Percentiles rank a stretch among this genome's conserved stretches.
Conservation (phyloP, 2,113 vertebrate species). For the Phalacrocorax carbo region DNA sequence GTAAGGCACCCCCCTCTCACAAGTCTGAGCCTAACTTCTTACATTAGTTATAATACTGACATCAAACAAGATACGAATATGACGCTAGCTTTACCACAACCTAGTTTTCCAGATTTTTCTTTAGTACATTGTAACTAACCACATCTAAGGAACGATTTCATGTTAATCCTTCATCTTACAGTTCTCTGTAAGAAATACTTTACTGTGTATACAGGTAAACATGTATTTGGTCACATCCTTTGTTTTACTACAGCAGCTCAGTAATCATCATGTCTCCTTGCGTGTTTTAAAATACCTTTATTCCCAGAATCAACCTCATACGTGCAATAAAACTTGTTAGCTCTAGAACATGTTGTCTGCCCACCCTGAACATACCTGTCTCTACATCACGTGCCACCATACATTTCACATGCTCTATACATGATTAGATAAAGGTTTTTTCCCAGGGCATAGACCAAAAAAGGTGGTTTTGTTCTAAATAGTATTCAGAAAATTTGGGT, state of each 20-base stretch:
- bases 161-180: constrained; percentile 1
- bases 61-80: not conserved
- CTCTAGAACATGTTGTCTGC: not conserved
- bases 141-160: constrained; percentile 54
- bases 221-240: not conserved
- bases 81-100: not conserved
- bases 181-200: not conserved
- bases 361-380: not conserved
- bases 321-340: not conserved
- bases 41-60: not conserved
- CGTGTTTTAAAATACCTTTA: not conserved
- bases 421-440: not conserved
- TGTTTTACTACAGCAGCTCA: not conserved
- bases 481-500: not conserved
- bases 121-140: constrained; percentile 5
- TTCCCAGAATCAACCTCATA: not conserved
- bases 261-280: not conserved
- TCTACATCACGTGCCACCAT: not conserved
- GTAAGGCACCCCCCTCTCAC: not conserved
- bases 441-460: not conserved
- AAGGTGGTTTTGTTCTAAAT: not conserved
- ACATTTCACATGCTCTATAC: not conserved
- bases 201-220: not conserved
- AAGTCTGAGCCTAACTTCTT: not conserved
- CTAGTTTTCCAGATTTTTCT: not conserved